Evolutionary conservation across 1,140 invertebrate species (phyloP).

Genomic region (Rhopalosiphum padi): DNA sequence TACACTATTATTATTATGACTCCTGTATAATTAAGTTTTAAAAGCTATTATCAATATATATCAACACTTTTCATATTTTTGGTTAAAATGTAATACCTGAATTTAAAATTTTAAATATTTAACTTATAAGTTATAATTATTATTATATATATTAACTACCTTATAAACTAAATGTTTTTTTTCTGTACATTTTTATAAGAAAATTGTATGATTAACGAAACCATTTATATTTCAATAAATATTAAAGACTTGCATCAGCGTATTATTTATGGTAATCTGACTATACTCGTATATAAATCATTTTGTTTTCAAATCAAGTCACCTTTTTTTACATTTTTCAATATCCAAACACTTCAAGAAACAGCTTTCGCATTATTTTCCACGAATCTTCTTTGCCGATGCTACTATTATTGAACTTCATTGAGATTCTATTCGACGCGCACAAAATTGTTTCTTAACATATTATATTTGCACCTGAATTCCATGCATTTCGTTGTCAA

Average conservation of each 20-base stretch:
- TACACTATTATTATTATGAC: not conserved
- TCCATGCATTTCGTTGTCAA: not conserved
- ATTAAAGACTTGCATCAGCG: not conserved
- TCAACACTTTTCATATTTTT: not conserved
- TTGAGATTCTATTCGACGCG: not conserved
- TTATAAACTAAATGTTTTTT: too few species aligned
- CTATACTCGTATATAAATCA: not conserved
- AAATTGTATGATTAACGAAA: not conserved
- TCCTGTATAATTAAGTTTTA: not conserved
- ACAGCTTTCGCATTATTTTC: not conserved
- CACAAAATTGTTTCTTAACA: not conserved
- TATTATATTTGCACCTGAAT: slow-evolving; percentile 6
- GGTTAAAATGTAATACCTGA: too few species aligned
- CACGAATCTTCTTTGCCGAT: not conserved
- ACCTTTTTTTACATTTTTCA: not conserved
- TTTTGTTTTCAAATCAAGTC: not conserved
- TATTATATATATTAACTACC: too few species aligned
- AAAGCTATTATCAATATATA: not conserved
- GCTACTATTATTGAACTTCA: not conserved
- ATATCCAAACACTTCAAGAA: not conserved
- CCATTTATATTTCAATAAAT: not conserved
- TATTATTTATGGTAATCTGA: not conserved
- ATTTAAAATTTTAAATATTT: not conserved
- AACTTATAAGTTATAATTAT: not conserved
- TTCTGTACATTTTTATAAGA: too few species aligned